Percentiles rank a stretch among this genome's conserved stretches.
Evolutionary conservation across 2,113 vertebrate species (phyloP).

Genomic region (Psophia crepitans): DNA sequence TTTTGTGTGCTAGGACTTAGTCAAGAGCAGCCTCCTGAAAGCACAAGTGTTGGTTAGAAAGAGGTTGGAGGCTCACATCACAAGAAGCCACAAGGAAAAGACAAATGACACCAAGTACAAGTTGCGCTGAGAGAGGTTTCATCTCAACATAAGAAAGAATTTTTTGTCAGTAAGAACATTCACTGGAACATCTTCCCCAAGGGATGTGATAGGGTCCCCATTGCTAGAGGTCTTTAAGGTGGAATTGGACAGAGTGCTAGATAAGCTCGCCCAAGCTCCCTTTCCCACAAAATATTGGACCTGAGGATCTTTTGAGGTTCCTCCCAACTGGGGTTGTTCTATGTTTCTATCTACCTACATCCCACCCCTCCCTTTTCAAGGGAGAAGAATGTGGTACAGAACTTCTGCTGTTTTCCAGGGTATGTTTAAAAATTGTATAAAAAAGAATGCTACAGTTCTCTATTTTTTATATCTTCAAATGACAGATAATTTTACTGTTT

Average conservation of each 20-base stretch:
- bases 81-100: background rate
- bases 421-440: background rate
- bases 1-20: background rate
- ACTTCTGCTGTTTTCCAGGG: background rate
- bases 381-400: background rate
- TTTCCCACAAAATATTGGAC: background rate
- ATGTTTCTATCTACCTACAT: background rate
- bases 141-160: background rate
- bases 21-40: background rate
- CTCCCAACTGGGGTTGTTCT: background rate
- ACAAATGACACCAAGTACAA: background rate
- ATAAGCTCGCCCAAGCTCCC: fast-evolving
- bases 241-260: background rate
- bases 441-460: background rate
- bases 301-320: background rate
- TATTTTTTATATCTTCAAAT: background rate
- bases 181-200: background rate
- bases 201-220: fast-evolving
- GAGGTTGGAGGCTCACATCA: background rate
- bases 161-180: background rate
- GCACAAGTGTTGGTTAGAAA: background rate
- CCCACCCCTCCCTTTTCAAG: background rate
- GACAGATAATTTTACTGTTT: background rate
- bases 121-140: background rate
- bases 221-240: background rate